Conservation (phyloP, 2,797 vertebrate genomes). For the Epinephelus awoara region DNA sequence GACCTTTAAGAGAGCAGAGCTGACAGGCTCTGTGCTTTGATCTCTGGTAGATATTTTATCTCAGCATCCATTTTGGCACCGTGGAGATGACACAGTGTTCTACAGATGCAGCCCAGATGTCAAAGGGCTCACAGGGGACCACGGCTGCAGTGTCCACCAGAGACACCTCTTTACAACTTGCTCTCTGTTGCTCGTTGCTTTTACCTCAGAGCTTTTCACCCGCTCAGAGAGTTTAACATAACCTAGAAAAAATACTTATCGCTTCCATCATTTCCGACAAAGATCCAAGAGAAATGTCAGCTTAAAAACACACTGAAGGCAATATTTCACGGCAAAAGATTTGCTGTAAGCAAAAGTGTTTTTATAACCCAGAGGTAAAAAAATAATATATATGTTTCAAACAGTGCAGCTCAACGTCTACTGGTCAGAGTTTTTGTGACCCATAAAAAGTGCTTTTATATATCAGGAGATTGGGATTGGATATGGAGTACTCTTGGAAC, state of each 20-base stretch:
- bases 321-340: conserved; percentile 34
- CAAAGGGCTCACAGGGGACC: conserved; percentile 43
- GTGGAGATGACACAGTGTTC: conserved; percentile 46
- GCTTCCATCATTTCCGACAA: conserved; percentile 1
- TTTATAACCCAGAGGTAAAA: conserved; percentile 20
- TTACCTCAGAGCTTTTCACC: conserved; percentile 30
- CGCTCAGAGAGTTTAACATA: conserved; percentile 44
- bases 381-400: not conserved
- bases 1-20: conserved; percentile 63
- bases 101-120: conserved; percentile 42
- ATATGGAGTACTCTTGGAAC: not conserved
- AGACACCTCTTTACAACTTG: conserved; percentile 27
- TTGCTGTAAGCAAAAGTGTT: conserved; percentile 29
- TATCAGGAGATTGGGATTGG: not conserved
- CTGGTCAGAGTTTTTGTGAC: conserved; percentile 1
- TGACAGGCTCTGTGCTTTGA: conserved; percentile 62
- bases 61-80: conserved; percentile 37
- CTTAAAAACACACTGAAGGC: conserved; percentile 18
- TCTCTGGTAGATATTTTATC: conserved; percentile 63
- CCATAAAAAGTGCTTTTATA: conserved; percentile 8
- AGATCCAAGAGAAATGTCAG: conserved; percentile 26
- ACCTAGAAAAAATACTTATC: conserved; percentile 28
- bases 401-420: not conserved
- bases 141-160: conserved; percentile 16
- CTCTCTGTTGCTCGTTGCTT: conserved; percentile 27